Evolutionary conservation across 2,113 vertebrate species (phyloP), one percentile per base, ranked within the genome.

Genomic region (Procapra przewalskii): DNA sequence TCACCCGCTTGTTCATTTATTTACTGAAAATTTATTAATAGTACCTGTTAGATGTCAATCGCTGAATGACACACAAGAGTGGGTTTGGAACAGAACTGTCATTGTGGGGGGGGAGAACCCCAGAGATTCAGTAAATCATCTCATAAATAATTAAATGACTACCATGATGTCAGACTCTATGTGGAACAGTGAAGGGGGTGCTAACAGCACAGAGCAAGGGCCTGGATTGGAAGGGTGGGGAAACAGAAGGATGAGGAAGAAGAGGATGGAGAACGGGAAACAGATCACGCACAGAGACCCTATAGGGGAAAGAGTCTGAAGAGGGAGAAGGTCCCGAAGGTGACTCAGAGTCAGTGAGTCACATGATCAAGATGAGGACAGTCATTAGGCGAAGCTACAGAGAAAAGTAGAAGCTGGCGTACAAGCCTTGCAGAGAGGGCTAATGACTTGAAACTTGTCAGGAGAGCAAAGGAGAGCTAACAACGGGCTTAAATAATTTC

Each of bases 401-500:
- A 90, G 7, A 60, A 62, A 77, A 9, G 57, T 9, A n/a, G 27
- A 29, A 50, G 21, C 9, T 19, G 21, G 25, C 33, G 0, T 6
- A 33, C 11, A 48, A 29, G 21, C 50, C 43, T 62, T 88, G 48
- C 8, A 55, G 6, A 91, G 48, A 79, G 36, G 3, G 2, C 16
- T 55, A 29, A 12, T 43, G 50, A 87, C 40, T 33, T n/a, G 52
- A 11, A 64, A 31, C 48, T 83, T 31, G 92, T 79, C 13, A 15
- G 1, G 29, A 83, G 12, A 64, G 12, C 27, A 89, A 81, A 83
- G 7, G 14, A 93, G 59, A 89, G 45, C 12, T 25, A 67, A 81
- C 45, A 48, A 91, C 85, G 29, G 57, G n/a, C n/a, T 86, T 75
- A 45, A 77, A 55, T 36, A 45, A 48, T 50, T 96, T 89, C 19